A percentile compares a stretch with the other conserved stretches of the same genome.
Evolutionary conservation across 1,140 invertebrate species (phyloP).

Genomic region (Diachasmimorpha longicaudata): DNA sequence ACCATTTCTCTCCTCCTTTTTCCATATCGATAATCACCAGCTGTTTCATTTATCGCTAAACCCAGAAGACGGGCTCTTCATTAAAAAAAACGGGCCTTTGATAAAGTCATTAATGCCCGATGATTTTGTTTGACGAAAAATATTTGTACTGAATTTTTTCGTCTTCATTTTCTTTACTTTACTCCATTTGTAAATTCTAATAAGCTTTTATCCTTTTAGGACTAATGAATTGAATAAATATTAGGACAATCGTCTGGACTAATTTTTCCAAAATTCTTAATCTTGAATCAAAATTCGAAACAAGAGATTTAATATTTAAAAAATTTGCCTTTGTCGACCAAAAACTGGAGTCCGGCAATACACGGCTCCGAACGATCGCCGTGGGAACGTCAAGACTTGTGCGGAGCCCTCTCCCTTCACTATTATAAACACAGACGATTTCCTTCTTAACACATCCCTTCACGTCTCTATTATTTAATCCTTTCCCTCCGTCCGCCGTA

Average conservation of each 20-base stretch:
- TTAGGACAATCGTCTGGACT: too few relatives aligned
- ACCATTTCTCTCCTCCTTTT: neutral
- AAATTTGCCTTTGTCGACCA: too few relatives aligned
- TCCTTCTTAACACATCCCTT: constrained; percentile 14
- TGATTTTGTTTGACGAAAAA: neutral
- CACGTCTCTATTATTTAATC: neutral
- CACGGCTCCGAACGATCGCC: constrained; percentile 6
- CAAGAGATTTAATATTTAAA: too few relatives aligned
- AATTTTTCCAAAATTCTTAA: too few relatives aligned
- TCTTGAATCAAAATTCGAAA: too few relatives aligned
- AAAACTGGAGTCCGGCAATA: neutral
- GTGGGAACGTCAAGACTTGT: constrained; percentile 27
- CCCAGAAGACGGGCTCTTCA: neutral
- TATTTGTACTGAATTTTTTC: too few relatives aligned
- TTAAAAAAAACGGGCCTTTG: neutral
- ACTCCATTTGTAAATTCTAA: too few relatives aligned
- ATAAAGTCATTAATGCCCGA: neutral
- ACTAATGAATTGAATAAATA: too few relatives aligned
- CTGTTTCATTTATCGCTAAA: neutral
- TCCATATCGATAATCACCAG: neutral
- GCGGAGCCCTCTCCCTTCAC: neutral
- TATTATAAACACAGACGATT: neutral
- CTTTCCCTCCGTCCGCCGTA: neutral
- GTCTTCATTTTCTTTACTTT: too few relatives aligned
- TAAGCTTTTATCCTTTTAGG: too few relatives aligned